Evolutionary conservation across 2,113 vertebrate species (phyloP).

Genomic region (Pseudopipra pipra): DNA sequence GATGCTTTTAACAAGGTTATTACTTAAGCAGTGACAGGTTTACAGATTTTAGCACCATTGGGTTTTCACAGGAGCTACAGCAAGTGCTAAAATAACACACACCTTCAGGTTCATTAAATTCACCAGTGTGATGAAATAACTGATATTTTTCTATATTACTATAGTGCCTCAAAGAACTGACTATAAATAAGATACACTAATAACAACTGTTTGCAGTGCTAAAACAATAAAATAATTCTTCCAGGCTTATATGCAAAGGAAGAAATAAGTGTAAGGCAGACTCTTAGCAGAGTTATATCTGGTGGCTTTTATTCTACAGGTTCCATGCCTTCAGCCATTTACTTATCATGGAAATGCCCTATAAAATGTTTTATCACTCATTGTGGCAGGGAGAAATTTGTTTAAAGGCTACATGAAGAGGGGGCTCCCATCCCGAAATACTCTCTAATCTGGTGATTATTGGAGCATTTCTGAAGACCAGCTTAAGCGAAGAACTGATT

Average conservation of each 20-base stretch:
- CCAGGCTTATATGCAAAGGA: conserved; percentile 67
- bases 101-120: conserved; percentile 92
- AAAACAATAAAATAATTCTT: conserved; percentile 79
- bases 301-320: conserved; percentile 47
- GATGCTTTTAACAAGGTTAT: conserved; percentile 86
- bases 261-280: conserved; percentile 60
- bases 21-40: conserved; percentile 86
- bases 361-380: conserved; percentile 52
- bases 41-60: conserved; percentile 89
- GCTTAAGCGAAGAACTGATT: conserved; percentile 45
- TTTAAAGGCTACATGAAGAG: conserved; percentile 57
- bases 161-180: conserved; percentile 73
- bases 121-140: conserved; percentile 81
- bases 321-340: conserved; percentile 47
- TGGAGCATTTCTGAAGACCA: conserved; percentile 51
- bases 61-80: conserved; percentile 82
- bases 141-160: conserved; percentile 82
- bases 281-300: conserved; percentile 26
- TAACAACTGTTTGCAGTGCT: conserved; percentile 76
- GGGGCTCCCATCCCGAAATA: conserved; percentile 43
- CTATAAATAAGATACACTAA: conserved; percentile 80
- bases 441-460: conserved; percentile 68
- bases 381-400: conserved; percentile 49
- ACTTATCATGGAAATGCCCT: conserved; percentile 48
- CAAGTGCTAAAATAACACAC: conserved; percentile 93